Evolutionary conservation across 2,797 vertebrate species (phyloP).

Genomic region (Nothura maculosa): DNA sequence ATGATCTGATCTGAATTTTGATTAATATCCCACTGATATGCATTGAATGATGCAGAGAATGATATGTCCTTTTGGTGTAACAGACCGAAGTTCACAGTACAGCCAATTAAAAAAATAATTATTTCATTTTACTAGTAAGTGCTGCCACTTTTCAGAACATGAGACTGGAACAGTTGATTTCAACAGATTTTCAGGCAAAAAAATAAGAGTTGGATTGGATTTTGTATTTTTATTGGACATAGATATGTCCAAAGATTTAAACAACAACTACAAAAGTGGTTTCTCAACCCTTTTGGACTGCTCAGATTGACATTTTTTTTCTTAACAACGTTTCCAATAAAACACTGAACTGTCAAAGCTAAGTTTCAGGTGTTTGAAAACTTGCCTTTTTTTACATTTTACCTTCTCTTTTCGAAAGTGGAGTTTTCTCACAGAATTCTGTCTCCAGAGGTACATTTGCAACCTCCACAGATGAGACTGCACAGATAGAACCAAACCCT

Average conservation of each 20-base stretch:
- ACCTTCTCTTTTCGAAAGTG: not conserved
- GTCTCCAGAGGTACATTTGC: not conserved
- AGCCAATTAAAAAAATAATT: not conserved
- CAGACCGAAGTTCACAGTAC: constrained; percentile 25
- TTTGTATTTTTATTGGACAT: not conserved
- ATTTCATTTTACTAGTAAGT: constrained; percentile 35
- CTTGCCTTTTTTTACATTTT: not conserved
- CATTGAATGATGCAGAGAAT: not conserved
- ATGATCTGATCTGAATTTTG: not conserved
- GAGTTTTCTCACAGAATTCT: not conserved
- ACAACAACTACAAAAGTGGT: not conserved
- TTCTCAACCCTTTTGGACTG: not conserved
- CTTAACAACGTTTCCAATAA: constrained; percentile 2
- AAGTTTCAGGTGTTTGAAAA: not conserved
- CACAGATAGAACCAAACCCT: not conserved
- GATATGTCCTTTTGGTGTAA: not conserved
- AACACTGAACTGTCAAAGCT: constrained; percentile 17
- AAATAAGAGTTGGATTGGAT: not conserved
- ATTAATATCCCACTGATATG: not conserved
- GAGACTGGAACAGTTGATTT: not conserved
- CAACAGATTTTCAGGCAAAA: constrained; percentile 50
- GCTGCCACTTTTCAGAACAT: not conserved
- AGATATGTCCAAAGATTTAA: not conserved
- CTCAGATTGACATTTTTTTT: not conserved
- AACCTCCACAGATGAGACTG: not conserved